phyloP scores from a whole-genome alignment of 2,113 vertebrate species.

The Edolisoma coerulescens region DNA sequence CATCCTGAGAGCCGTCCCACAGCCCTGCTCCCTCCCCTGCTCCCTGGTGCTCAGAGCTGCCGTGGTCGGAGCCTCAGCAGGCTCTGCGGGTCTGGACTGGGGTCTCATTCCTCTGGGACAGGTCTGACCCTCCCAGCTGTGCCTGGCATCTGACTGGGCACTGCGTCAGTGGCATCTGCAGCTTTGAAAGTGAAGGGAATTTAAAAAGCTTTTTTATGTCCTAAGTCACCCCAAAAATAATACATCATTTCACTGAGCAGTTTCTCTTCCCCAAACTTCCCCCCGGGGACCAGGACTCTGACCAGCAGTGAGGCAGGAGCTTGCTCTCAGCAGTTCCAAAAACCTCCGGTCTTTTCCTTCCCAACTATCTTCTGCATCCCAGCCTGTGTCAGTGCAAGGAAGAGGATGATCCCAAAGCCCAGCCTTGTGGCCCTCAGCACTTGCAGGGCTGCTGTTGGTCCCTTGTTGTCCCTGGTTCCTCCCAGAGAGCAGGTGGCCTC shows the following conservation, averaged over 20 bases:
- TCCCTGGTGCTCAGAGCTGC: rapidly evolving
- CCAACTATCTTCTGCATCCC: background rate
- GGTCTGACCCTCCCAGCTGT: background rate
- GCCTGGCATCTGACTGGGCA: rapidly evolving
- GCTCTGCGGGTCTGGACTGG: rapidly evolving
- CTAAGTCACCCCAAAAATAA: background rate
- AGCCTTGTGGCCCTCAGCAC: background rate
- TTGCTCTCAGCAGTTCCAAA: background rate
- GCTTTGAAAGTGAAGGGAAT: background rate
- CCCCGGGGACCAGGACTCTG: rapidly evolving
- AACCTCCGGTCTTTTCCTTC: background rate
- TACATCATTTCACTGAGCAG: background rate
- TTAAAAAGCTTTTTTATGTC: background rate
- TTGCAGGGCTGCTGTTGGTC: background rate
- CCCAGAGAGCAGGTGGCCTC: background rate
- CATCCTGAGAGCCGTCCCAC: background rate
- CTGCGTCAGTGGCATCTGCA: background rate
- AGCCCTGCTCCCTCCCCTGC: background rate
- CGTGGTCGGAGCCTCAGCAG: rapidly evolving
- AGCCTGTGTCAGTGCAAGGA: background rate
- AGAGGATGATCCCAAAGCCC: background rate
- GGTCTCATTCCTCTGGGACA: background rate
- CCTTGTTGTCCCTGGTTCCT: background rate
- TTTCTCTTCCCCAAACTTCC: background rate
- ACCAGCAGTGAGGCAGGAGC: background rate